Evolutionary conservation across 2,113 vertebrate genomes (phyloP).

Genomic region (Ariopsis seemanni): DNA sequence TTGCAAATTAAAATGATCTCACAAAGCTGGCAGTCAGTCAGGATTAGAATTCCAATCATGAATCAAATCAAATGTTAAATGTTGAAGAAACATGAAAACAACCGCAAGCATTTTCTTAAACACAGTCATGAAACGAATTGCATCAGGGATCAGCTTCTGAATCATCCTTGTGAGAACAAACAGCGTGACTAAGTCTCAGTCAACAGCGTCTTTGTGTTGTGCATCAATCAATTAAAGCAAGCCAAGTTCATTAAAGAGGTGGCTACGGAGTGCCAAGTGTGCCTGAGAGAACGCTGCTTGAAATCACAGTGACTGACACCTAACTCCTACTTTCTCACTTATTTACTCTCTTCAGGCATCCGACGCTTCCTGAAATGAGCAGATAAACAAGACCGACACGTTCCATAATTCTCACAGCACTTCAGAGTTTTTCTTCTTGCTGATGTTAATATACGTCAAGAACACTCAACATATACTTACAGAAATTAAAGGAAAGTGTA

Average conservation of each 20-base stretch:
- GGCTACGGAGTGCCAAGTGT: background rate
- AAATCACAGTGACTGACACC: slow-evolving; percentile 28
- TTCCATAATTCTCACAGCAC: slow-evolving; percentile 5
- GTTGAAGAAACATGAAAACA: background rate
- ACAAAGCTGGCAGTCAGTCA: background rate
- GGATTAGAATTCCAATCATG: background rate
- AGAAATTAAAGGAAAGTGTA: background rate
- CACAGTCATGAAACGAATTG: slow-evolving; percentile 5
- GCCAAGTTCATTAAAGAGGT: slow-evolving; percentile 38
- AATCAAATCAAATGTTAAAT: background rate
- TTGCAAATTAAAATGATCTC: background rate
- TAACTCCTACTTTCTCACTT: slow-evolving; percentile 13
- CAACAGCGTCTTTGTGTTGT: slow-evolving; percentile 39
- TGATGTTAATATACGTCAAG: background rate
- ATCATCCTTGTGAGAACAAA: slow-evolving; percentile 36
- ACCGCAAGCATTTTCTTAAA: slow-evolving; percentile 26
- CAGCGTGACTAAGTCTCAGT: slow-evolving; percentile 45
- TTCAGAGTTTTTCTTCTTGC: background rate
- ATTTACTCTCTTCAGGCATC: slow-evolving; percentile 6
- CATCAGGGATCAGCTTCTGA: slow-evolving; percentile 3
- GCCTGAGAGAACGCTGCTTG: slow-evolving; percentile 13
- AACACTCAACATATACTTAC: background rate
- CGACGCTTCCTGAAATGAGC: background rate
- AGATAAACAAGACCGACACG: background rate
- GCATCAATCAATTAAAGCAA: slow-evolving; percentile 49